A percentile compares a stretch with the other conserved stretches of the same genome.
Evolutionary conservation across 92 coral and sea anemone genomes (phyloP).

Genomic region (Palythoa heliodiscus): DNA sequence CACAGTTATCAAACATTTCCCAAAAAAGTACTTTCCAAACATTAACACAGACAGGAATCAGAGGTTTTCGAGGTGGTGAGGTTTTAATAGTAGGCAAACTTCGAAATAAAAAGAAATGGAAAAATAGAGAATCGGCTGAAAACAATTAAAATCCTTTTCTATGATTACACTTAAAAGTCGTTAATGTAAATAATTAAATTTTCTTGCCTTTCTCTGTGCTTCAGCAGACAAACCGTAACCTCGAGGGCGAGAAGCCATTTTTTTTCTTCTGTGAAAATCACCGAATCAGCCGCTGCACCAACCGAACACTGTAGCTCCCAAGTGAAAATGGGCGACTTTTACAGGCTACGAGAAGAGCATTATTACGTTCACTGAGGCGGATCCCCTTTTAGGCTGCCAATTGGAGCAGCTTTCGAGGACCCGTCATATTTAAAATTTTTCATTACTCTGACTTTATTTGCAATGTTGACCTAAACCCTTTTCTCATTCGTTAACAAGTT

Average conservation of each 20-base stretch:
- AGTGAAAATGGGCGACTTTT: neutral
- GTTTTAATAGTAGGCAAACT: neutral
- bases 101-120: neutral
- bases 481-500: neutral
- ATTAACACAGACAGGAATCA: neutral
- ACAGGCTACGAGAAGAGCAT: neutral
- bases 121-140: neutral
- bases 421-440: neutral
- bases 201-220: conserved; percentile 15
- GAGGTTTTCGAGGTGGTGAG: neutral
- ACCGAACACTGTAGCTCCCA: neutral
- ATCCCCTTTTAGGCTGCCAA: neutral
- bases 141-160: neutral
- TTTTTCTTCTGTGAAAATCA: neutral
- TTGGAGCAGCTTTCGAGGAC: neutral
- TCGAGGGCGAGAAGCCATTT: conserved; percentile 18
- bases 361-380: neutral
- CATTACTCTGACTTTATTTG: neutral
- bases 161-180: neutral
- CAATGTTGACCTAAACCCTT: neutral
- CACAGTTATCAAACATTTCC: neutral
- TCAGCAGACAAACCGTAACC: conserved; percentile 9
- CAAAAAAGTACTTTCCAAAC: neutral
- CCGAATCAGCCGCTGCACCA: neutral
- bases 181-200: neutral